Percentiles rank a stretch among this genome's conserved stretches.
Conservation (phyloP, 2,888 invertebrate genomes). For the Hofmannophila pseudospretella region DNA sequence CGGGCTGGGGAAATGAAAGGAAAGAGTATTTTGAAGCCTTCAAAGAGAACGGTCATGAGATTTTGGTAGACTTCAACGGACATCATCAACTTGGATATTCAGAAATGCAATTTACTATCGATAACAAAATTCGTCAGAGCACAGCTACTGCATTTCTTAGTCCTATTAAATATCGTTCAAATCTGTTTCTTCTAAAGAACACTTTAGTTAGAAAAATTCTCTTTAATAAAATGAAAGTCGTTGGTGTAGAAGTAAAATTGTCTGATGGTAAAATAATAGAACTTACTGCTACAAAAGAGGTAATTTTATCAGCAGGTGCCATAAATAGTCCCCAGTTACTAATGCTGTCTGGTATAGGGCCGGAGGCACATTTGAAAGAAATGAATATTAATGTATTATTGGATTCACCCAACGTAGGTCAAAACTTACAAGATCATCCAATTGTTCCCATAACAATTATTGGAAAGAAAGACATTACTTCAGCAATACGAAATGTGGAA, state of each 20-base stretch:
- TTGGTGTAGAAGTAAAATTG: constrained; percentile 35
- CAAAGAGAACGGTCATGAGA: constrained; percentile 31
- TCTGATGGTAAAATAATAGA: constrained; percentile 20
- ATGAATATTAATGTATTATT: constrained; percentile 30
- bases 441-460: constrained; percentile 23
- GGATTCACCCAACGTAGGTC: constrained; percentile 39
- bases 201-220: constrained; percentile 36
- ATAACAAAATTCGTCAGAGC: constrained; percentile 33
- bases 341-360: too few species aligned
- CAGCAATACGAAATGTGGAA: constrained; percentile 23
- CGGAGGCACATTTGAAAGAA: constrained; percentile 33
- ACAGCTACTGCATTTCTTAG: constrained; percentile 32
- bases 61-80: constrained; percentile 34
- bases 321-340: constrained; percentile 45
- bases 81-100: constrained; percentile 34
- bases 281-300: constrained; percentile 27
- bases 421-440: constrained; percentile 40
- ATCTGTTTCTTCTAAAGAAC: constrained; percentile 37
- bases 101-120: constrained; percentile 26
- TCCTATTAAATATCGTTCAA: constrained; percentile 27
- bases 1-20: constrained; percentile 25
- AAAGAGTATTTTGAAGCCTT: constrained; percentile 31
- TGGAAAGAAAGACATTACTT: constrained; percentile 16
- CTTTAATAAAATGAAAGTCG: constrained; percentile 28
- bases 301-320: too few species aligned